Evolutionary conservation across 2,113 vertebrate species (phyloP).

Genomic region (Alouatta palliata): DNA sequence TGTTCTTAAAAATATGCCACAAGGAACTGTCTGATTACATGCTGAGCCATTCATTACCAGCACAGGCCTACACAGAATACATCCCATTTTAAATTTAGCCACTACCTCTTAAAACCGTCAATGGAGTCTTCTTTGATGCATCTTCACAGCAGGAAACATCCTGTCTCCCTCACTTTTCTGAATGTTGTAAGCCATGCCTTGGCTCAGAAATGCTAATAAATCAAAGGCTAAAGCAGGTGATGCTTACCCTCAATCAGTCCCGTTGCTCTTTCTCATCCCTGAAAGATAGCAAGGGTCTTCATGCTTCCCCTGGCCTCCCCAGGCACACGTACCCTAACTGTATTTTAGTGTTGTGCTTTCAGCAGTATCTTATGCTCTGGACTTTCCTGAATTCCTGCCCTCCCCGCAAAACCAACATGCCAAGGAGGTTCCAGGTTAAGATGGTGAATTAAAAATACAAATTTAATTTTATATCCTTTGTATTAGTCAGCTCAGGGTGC

Average conservation of each 20-base stretch:
- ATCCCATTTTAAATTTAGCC: neutral
- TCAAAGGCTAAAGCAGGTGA: neutral
- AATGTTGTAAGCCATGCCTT: neutral
- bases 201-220: neutral
- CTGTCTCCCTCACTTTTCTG: neutral
- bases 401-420: rapidly evolving
- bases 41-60: conserved; percentile 2
- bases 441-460: neutral
- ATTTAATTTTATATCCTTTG: neutral
- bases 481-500: neutral
- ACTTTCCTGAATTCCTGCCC: neutral
- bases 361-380: neutral
- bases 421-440: neutral
- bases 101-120: neutral
- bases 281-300: neutral
- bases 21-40: neutral
- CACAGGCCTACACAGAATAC: neutral
- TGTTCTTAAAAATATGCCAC: conserved; percentile 51
- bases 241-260: neutral
- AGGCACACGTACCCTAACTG: neutral
- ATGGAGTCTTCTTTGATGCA: neutral
- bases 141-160: neutral
- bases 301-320: neutral
- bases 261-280: neutral
- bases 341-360: neutral